phyloP scores from a whole-genome alignment of 2,888 invertebrate genomes.

The Cephonodes hylas region DNA sequence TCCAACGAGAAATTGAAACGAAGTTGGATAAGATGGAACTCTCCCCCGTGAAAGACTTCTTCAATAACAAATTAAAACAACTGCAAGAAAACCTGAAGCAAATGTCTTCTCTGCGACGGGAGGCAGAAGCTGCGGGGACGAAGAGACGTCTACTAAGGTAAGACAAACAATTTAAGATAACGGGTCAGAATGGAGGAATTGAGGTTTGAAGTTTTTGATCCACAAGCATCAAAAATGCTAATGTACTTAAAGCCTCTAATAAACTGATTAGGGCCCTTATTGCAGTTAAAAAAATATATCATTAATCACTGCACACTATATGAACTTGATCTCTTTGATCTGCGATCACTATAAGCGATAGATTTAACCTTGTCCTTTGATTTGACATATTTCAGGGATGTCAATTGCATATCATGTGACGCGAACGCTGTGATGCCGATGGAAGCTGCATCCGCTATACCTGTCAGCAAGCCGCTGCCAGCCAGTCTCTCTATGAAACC shows the following conservation, averaged over 20 bases:
- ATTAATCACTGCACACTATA: no score
- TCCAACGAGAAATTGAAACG: conserved; percentile 84
- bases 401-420: conserved; percentile 89
- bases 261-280: no score
- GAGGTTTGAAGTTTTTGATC: no score
- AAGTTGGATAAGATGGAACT: conserved; percentile 85
- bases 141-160: conserved; percentile 84
- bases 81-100: conserved; percentile 83
- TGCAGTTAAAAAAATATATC: no score
- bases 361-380: not conserved
- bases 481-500: conserved; percentile 84
- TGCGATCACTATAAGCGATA: not conserved
- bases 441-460: conserved; percentile 72
- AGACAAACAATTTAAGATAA: not conserved
- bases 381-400: conserved; percentile 70
- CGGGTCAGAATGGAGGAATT: no score
- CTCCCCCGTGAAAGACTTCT: conserved; percentile 83
- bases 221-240: no score
- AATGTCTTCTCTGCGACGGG: conserved; percentile 79
- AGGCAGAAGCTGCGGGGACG: conserved; percentile 87
- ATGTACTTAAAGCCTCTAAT: no score
- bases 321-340: no score
- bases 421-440: conserved; percentile 86
- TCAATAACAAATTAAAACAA: conserved; percentile 81
- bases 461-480: conserved; percentile 77